Base-by-base conservation (phyloP, 2,113 vertebrate species). In the Zosterops borbonicus region DNA sequence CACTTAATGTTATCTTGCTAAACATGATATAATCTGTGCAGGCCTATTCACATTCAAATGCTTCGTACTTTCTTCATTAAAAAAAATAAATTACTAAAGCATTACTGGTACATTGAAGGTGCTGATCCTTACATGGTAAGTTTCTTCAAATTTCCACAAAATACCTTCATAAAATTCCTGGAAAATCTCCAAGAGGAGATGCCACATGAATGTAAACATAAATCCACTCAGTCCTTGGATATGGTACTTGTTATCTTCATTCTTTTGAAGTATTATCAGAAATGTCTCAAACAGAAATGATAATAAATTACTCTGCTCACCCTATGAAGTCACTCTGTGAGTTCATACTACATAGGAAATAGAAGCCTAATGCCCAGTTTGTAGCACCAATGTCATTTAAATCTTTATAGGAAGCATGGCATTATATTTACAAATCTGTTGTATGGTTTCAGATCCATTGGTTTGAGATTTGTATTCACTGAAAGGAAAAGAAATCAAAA, bases 231-330 rank as follows among this genome's bases (percentile, higher is more conserved):
- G 24, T 69, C 33, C 52, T 88, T 67, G 56, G 68, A n/a, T 75
- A 58, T 41, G n/a, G 24, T 69, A 31, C 46, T 76, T 84, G 56
- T 78, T 94, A 76, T 83, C 79, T 29, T 90, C 28, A 68, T 73
- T 27, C 52, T 85, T 93, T 88, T 92, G 87, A 94, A 89, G 49
- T 42, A 73, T 79, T 79, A 95, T 85, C 91, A 94, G 59, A 94
- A 94, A 65, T 35, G 29, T 53, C 53, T 91, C 35, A 62, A 71
- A 46, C 29, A 80, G 42, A 67, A 94, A 74, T 77, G 9, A 29
- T 29, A 86, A 74, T 33, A 78, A 70, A 86, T 91, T 63, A 56
- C 68, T 39, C 55, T 90, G 56, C 37, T 89, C 16, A 24, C 56
- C 29, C 64, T 78, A 41, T 94, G 47, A 92, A 83, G 71, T 83